Evolutionary conservation across 2,113 vertebrate genomes (phyloP).

Genomic region (Argyrosomus japonicus): DNA sequence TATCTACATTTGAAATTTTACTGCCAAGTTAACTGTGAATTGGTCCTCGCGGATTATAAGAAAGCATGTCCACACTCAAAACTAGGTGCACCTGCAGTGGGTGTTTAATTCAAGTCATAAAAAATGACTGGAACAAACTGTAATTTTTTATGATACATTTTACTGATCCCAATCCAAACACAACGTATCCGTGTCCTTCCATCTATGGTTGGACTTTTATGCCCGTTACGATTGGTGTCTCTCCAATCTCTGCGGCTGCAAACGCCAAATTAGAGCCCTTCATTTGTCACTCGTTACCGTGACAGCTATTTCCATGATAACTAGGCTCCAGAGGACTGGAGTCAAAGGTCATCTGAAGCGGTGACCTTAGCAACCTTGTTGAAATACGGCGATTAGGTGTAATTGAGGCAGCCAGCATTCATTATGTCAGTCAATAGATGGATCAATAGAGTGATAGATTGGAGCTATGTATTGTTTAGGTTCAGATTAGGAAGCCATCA

Average conservation of each 20-base stretch:
- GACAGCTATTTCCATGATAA: constrained; percentile 21
- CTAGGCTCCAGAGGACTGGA: background rate
- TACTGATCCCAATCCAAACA: constrained; percentile 15
- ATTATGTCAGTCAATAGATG: constrained; percentile 40
- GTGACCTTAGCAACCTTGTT: constrained; percentile 41
- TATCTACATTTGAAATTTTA: constrained; percentile 25
- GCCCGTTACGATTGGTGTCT: too few species aligned
- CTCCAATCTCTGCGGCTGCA: constrained; percentile 3
- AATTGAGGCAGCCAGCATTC: constrained; percentile 34
- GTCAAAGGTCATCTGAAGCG: constrained; percentile 44
- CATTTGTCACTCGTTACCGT: constrained; percentile 1
- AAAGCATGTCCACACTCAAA: background rate
- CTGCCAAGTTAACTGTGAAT: constrained; percentile 12
- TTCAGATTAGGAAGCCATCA: constrained; percentile 47
- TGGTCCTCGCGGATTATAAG: background rate
- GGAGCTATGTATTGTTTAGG: constrained; percentile 36
- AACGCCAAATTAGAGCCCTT: background rate
- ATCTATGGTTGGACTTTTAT: background rate
- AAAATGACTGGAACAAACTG: background rate
- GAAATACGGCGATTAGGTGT: constrained; percentile 51
- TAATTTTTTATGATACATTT: constrained; percentile 22
- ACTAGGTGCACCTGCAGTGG: background rate
- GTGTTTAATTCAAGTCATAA: constrained; percentile 32
- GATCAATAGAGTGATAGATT: constrained; percentile 57
- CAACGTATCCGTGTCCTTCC: background rate